phyloP scores from a whole-genome alignment of 2,113 vertebrate species.

The Hippopotamus amphibius region DNA sequence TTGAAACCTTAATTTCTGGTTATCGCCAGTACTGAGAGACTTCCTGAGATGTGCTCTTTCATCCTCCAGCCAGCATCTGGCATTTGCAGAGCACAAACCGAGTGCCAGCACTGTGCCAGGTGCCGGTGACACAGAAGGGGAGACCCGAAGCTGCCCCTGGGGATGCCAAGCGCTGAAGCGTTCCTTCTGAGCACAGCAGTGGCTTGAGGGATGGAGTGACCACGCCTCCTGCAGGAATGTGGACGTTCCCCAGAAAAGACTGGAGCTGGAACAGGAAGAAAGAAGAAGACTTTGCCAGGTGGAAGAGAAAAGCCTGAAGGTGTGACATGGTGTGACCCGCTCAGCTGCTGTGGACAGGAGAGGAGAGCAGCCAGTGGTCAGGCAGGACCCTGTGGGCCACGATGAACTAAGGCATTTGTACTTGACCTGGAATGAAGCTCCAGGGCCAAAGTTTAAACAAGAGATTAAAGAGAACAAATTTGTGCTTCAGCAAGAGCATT shows the following conservation, averaged over 20 bases:
- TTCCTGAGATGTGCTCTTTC: not conserved
- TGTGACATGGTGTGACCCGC: no score
- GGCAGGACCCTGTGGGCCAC: not conserved
- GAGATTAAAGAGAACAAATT: not conserved
- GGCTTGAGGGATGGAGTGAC: not conserved
- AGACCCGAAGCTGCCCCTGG: not conserved
- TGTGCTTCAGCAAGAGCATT: not conserved
- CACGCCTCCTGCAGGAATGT: no score
- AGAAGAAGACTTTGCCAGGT: accelerated
- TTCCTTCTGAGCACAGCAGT: not conserved
- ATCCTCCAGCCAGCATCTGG: not conserved
- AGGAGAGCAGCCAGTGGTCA: not conserved
- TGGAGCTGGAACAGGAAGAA: not conserved
- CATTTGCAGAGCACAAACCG: not conserved
- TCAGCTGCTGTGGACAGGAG: not conserved
- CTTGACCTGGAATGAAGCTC: not conserved
- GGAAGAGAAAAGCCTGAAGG: not conserved
- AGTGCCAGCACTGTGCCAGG: not conserved
- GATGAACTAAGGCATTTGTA: not conserved
- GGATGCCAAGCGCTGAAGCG: not conserved
- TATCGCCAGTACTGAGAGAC: not conserved
- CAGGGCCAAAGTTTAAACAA: not conserved
- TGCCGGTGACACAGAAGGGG: not conserved
- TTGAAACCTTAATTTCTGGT: not conserved
- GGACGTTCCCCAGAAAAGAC: not conserved